These are phyloP conservation scores for Helicoverpa zea DNA, from an alignment of 1,140 invertebrate genomes.

Conservation along the genomic window DNA sequence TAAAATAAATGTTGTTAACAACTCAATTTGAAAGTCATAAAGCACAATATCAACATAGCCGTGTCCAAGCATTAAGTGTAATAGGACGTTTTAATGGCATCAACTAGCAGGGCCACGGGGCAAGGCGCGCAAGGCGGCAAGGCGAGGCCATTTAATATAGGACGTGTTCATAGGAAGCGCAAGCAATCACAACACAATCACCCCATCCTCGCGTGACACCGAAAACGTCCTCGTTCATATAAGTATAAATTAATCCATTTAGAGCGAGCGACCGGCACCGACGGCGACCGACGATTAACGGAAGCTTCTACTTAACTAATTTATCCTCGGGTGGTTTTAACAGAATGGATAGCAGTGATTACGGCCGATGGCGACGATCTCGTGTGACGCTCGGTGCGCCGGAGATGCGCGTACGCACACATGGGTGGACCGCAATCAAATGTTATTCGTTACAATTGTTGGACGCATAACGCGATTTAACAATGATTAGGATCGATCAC, in stretches of 20 bases:
- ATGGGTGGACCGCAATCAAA: slow-evolving; percentile 50
- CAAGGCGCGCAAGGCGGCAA: slow-evolving; percentile 51
- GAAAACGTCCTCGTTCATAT: slow-evolving; percentile 84
- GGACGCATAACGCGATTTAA: slow-evolving; percentile 47
- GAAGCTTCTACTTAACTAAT: slow-evolving; percentile 88
- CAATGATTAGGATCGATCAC: slow-evolving; percentile 48
- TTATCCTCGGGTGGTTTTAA: slow-evolving; percentile 87
- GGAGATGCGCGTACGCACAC: slow-evolving; percentile 54
- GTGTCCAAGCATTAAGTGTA: slow-evolving; percentile 49
- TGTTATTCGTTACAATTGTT: slow-evolving; percentile 51
- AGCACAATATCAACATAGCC: slow-evolving; percentile 40
- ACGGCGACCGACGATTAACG: slow-evolving; percentile 86
- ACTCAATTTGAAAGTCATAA: slow-evolving; percentile 41
- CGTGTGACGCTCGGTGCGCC: slow-evolving; percentile 69
- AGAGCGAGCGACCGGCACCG: slow-evolving; percentile 81
- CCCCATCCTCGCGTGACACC: slow-evolving; percentile 85
- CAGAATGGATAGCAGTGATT: slow-evolving; percentile 87
- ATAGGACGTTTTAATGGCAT: slow-evolving; percentile 58
- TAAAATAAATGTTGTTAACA: slow-evolving; percentile 37
- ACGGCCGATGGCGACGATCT: slow-evolving; percentile 73
- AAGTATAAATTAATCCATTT: slow-evolving; percentile 87
- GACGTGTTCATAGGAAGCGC: slow-evolving; percentile 83
- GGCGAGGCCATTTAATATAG: slow-evolving; percentile 77
- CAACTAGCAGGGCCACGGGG: slow-evolving; percentile 50
- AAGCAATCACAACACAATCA: slow-evolving; percentile 85